These are phyloP conservation scores for Typhlichthys subterraneus DNA, from an alignment of 2,797 vertebrate species.

Conservation along the genomic window DNA sequence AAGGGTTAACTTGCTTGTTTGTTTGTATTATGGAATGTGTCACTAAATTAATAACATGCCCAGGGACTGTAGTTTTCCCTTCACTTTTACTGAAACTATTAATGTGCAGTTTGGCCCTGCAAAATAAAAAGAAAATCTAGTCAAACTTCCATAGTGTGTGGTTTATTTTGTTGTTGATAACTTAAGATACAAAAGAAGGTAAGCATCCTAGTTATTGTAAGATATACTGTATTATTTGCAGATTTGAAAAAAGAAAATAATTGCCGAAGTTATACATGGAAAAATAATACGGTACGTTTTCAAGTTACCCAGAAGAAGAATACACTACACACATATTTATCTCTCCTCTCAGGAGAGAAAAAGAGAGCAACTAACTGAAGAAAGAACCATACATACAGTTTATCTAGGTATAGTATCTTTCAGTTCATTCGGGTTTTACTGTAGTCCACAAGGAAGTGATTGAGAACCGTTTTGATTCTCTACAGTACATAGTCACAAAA, in stretches of 20 bases:
- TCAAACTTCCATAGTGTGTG: neutral
- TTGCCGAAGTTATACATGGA: neutral
- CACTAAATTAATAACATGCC: no score
- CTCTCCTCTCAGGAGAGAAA: conserved; percentile 15
- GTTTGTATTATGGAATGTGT: no score
- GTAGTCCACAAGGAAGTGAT: conserved; percentile 40
- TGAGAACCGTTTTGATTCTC: conserved; percentile 46
- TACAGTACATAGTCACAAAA: conserved; percentile 4
- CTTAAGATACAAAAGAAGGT: conserved; percentile 27
- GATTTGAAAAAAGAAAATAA: conserved; percentile 31
- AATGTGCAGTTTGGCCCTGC: no score
- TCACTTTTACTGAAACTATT: no score
- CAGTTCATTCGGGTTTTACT: conserved; percentile 50
- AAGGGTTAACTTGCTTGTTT: no score
- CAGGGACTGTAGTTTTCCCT: no score
- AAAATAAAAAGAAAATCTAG: no score
- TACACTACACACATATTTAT: conserved; percentile 26
- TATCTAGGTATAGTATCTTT: conserved; percentile 21
- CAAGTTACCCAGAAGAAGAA: conserved; percentile 40
- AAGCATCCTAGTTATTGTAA: conserved; percentile 4
- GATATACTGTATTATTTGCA: conserved; percentile 13
- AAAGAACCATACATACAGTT: conserved; percentile 11
- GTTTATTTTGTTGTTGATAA: conserved; percentile 2
- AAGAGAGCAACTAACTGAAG: conserved; percentile 28
- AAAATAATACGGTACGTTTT: conserved; percentile 33